A percentile compares a stretch with the other conserved stretches of the same genome.
Conservation (phyloP, 2,888 invertebrate species). For the Hirtodrosophila duncani region DNA sequence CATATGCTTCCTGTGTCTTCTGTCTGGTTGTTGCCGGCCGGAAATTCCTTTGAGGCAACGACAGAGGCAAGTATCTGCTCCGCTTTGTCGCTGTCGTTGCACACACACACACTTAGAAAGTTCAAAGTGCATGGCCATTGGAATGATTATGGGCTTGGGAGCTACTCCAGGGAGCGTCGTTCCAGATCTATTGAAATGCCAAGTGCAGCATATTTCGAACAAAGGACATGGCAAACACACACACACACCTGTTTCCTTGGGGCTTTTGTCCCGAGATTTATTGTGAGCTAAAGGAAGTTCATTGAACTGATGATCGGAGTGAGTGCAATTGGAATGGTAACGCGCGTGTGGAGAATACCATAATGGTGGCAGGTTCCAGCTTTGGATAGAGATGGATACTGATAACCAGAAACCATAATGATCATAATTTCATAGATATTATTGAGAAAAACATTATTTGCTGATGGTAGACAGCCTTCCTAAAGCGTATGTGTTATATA, state of each 20-base stretch:
- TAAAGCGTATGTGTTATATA: slow-evolving; percentile 44
- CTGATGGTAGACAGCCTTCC: no score
- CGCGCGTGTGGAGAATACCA: not conserved
- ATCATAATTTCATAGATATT: no score
- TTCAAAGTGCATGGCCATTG: slow-evolving; percentile 60
- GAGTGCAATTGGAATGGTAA: slow-evolving; percentile 38
- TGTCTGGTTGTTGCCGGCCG: slow-evolving; percentile 34
- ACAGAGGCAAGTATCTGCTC: no score
- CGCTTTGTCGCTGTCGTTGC: slow-evolving; percentile 32
- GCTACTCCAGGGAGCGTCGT: not conserved
- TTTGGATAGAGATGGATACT: not conserved
- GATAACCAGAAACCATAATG: no score
- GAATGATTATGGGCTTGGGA: slow-evolving; percentile 36
- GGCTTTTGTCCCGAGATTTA: slow-evolving; percentile 16
- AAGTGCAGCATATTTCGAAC: slow-evolving; percentile 9
- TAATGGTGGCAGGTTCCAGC: not conserved
- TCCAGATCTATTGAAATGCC: slow-evolving; percentile 28
- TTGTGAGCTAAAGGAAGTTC: slow-evolving; percentile 58
- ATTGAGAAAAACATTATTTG: not conserved
- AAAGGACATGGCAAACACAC: slow-evolving; percentile 49
- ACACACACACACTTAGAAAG: no score
- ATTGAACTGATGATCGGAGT: slow-evolving; percentile 47
- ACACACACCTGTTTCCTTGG: slow-evolving; percentile 55
- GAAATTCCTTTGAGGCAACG: slow-evolving; percentile 69
- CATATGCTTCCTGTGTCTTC: slow-evolving; percentile 68